Percentiles rank a stretch among this genome's conserved stretches.
Conservation (phyloP, 2,797 vertebrate species). For the Distichodus sexfasciatus region DNA sequence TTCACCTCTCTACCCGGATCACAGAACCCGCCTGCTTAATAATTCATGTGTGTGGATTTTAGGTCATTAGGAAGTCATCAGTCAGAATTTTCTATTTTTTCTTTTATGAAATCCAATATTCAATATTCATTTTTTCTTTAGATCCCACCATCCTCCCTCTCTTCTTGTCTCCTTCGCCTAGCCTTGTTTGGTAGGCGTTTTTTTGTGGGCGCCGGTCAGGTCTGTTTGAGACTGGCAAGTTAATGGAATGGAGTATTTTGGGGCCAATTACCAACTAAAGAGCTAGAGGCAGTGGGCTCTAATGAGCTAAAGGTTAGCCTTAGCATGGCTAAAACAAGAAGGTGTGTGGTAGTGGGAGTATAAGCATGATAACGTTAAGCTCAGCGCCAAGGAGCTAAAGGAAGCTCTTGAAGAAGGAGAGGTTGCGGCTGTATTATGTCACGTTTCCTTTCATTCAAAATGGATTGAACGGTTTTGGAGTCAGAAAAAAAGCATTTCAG, state of each 20-base stretch:
- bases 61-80: constrained; percentile 77
- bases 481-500: background rate
- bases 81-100: constrained; percentile 67
- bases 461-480: background rate
- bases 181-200: constrained; percentile 60
- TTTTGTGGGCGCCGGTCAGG: constrained; percentile 63
- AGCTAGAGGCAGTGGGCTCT: constrained; percentile 19
- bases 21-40: constrained; percentile 70
- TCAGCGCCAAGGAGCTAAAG: background rate
- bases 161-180: constrained; percentile 33
- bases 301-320: constrained; percentile 42
- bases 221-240: constrained; percentile 65
- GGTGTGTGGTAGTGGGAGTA: background rate
- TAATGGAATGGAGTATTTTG: constrained; percentile 68
- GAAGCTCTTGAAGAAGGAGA: constrained; percentile 7
- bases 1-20: constrained; percentile 51
- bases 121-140: constrained; percentile 72
- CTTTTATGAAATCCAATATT: constrained; percentile 77
- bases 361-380: background rate
- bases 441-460: constrained; percentile 13
- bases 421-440: constrained; percentile 14
- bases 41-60: constrained; percentile 76
- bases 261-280: constrained; percentile 45
- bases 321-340: background rate
- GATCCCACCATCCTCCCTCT: background rate